These are phyloP conservation scores for Drosophila takahashii DNA, from an alignment of 1,140 invertebrate genomes.

Conservation along the genomic window DNA sequence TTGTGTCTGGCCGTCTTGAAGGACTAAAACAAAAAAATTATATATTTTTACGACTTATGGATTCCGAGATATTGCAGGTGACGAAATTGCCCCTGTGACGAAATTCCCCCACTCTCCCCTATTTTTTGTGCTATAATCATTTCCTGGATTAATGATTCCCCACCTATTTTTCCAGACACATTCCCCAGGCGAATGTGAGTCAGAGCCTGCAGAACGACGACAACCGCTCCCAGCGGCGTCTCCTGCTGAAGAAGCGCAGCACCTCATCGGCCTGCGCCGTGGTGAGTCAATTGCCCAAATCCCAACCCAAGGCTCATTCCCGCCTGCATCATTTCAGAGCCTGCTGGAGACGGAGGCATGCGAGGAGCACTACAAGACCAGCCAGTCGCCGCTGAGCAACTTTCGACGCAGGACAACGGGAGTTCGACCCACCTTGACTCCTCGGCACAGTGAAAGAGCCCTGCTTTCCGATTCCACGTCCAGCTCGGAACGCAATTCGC, in stretches of 20 bases:
- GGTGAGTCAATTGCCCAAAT: conserved; percentile 85
- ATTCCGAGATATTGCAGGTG: no score
- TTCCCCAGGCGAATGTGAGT: conserved; percentile 86
- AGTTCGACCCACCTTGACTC: conserved; percentile 89
- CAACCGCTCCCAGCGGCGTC: conserved; percentile 90
- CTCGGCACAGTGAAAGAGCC: conserved; percentile 91
- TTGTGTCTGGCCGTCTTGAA: no score
- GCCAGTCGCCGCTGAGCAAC: conserved; percentile 92
- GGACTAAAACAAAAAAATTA: no score
- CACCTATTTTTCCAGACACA: conserved; percentile 87
- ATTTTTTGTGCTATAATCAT: no score
- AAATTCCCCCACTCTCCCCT: no score
- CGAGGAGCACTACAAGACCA: conserved; percentile 89
- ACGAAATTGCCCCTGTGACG: no score
- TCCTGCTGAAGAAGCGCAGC: conserved; percentile 94
- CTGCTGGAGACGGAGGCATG: conserved; percentile 91
- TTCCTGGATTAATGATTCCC: background rate
- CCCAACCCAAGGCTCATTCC: conserved; percentile 29
- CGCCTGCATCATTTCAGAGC: conserved; percentile 86
- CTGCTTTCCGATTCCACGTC: conserved; percentile 85
- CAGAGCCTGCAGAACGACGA: conserved; percentile 85
- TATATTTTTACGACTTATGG: no score
- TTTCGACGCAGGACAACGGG: conserved; percentile 88
- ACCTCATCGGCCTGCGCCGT: conserved; percentile 94
- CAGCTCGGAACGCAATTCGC: conserved; percentile 84